Percentiles rank a stretch among this genome's conserved stretches.
Conservation (phyloP, 2,113 vertebrate species). For the Collichthys lucidus region DNA sequence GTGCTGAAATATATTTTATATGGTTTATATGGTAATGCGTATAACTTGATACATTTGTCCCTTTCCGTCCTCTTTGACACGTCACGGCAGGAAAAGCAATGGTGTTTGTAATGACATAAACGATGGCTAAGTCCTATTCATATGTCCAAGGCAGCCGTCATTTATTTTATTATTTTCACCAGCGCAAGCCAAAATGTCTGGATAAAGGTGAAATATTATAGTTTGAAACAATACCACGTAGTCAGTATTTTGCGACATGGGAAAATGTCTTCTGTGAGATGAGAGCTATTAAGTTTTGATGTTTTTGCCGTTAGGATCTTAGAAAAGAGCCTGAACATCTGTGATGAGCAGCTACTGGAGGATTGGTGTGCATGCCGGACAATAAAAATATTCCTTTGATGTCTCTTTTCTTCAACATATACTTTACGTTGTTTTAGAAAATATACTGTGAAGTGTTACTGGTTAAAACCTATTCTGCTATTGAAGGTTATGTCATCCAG, state of each 20-base stretch:
- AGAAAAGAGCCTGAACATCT: constrained; percentile 5
- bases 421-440: not conserved
- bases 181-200: not conserved
- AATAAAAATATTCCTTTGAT: not conserved
- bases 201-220: too few relatives aligned
- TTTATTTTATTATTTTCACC: constrained; percentile 6
- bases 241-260: not conserved
- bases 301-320: constrained; percentile 1
- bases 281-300: not conserved
- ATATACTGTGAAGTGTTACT: not conserved
- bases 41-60: not conserved
- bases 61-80: too few relatives aligned
- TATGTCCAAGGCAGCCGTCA: not conserved
- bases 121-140: too few relatives aligned
- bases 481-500: not conserved
- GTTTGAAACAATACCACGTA: not conserved
- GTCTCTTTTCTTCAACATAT: not conserved
- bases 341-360: constrained; percentile 8
- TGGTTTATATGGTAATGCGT: not conserved
- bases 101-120: too few relatives aligned
- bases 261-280: not conserved
- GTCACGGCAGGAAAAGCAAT: too few relatives aligned
- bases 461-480: not conserved
- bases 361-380: constrained; percentile 38
- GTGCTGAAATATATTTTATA: not conserved